Percentiles rank a stretch among this genome's conserved stretches.
Evolutionary conservation across 2,113 vertebrate genomes (phyloP).

Genomic region (Prunella himalayana): DNA sequence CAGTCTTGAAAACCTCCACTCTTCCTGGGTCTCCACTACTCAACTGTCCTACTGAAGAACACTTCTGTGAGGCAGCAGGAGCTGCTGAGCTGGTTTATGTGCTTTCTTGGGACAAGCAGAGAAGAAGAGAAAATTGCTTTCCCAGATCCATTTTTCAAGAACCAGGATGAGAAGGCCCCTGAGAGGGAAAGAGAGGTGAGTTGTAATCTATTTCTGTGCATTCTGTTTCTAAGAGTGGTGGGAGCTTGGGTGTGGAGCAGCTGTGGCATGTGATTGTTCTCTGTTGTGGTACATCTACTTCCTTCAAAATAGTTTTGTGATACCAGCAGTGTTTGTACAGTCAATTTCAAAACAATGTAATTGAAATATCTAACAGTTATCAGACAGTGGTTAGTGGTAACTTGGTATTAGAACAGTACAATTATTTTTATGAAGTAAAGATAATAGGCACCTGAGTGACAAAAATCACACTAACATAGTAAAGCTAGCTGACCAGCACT

Average conservation of each 20-base stretch:
- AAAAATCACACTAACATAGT: not conserved
- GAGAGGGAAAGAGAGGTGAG: not conserved
- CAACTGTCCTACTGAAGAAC: not conserved
- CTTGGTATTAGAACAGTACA: not conserved
- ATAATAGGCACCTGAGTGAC: not conserved
- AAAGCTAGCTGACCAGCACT: not conserved
- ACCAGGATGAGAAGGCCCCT: not conserved
- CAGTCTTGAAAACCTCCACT: not conserved
- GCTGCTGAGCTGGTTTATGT: not conserved
- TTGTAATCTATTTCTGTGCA: not conserved
- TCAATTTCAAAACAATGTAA: not conserved
- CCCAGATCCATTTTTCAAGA: not conserved
- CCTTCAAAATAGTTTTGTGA: not conserved
- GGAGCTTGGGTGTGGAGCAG: not conserved
- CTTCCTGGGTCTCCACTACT: not conserved
- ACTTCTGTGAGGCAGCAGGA: not conserved
- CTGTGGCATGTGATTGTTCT: not conserved
- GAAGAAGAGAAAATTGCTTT: not conserved
- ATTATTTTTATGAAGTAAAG: not conserved
- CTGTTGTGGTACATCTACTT: not conserved
- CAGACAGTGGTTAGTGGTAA: not conserved
- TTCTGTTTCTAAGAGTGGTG: not conserved
- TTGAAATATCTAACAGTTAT: not conserved
- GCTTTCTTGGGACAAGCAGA: not conserved
- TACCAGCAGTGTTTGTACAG: not conserved